A percentile compares a stretch with the other conserved stretches of the same genome.
These are phyloP conservation scores for Hyperoplus lanceolatus DNA, from an alignment of 2,797 vertebrate species.

Conservation along the genomic window DNA sequence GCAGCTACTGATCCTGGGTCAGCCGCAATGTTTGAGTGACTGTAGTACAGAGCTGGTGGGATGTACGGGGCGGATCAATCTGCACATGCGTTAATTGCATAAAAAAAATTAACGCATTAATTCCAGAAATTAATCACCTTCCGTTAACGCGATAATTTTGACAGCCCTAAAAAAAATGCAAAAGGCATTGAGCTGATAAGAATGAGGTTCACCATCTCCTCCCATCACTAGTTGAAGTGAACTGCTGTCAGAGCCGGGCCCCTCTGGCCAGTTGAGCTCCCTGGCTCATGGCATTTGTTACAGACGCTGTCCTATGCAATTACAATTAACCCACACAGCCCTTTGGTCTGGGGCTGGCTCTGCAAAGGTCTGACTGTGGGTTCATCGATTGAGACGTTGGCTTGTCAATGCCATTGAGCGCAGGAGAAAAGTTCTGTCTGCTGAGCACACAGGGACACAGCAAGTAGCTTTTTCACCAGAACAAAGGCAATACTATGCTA, in stretches of 20 bases:
- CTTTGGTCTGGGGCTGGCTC: conserved; percentile 56
- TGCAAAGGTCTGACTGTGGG: conserved; percentile 66
- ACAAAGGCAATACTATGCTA: conserved; percentile 22
- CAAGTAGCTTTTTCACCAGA: conserved; percentile 42
- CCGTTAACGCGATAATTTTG: too few species aligned
- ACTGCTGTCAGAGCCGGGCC: conserved; percentile 19
- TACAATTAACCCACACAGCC: conserved; percentile 73
- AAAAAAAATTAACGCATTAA: too few species aligned
- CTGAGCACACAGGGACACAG: conserved; percentile 57
- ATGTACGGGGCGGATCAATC: too few species aligned
- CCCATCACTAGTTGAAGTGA: conserved; percentile 34
- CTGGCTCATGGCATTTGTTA: conserved; percentile 53
- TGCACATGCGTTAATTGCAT: too few species aligned
- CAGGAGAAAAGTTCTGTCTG: conserved; percentile 67
- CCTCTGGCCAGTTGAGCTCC: conserved; percentile 45
- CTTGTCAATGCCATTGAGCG: conserved; percentile 69
- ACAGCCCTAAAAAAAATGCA: neutral
- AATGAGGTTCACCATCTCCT: conserved; percentile 27
- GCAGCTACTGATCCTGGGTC: too few species aligned
- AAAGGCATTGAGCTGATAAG: neutral
- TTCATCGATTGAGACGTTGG: conserved; percentile 67
- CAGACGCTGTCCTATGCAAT: conserved; percentile 74
- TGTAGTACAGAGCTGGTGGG: too few species aligned
- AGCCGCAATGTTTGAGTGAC: too few species aligned
- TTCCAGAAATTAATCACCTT: too few species aligned